A percentile compares a stretch with the other conserved stretches of the same genome.
Evolutionary conservation across 2,797 vertebrate species (phyloP).

Genomic region (Pogoniulus pusillus): DNA sequence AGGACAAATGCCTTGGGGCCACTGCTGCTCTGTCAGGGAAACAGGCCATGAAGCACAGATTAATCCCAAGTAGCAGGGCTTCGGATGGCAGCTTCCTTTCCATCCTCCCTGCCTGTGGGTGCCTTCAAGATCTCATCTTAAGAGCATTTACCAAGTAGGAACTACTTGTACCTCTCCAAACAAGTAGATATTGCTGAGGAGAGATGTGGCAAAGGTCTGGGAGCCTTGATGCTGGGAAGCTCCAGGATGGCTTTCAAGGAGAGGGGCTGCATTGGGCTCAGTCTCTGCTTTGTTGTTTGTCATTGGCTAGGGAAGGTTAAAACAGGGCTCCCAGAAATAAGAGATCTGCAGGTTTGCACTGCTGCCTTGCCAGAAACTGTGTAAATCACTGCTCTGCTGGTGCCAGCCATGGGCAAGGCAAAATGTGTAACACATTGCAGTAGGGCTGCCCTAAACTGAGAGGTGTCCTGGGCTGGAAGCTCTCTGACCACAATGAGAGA

Average conservation of each 20-base stretch:
- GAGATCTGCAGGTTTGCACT: background rate
- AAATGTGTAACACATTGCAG: background rate
- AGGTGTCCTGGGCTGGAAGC: background rate
- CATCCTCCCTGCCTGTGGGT: background rate
- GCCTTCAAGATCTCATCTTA: constrained; percentile 12
- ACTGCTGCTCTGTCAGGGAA: background rate
- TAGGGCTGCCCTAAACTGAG: background rate
- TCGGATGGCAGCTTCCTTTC: background rate
- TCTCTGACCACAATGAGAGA: background rate
- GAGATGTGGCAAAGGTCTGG: background rate
- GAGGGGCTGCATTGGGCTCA: background rate
- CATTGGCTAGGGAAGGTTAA: background rate
- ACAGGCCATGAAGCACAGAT: background rate
- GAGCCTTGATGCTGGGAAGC: background rate
- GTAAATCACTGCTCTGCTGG: background rate
- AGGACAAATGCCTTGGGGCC: background rate
- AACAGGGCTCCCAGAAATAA: background rate
- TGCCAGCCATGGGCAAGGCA: background rate
- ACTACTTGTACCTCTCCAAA: constrained; percentile 23
- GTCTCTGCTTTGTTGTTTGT: background rate
- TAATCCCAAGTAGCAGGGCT: background rate
- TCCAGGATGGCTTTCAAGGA: background rate
- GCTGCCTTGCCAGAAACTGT: background rate
- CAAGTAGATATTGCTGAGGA: background rate
- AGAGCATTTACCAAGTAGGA: constrained; percentile 9